Conservation (phyloP, 2,888 invertebrate species). For the Corythucha ciliata region DNA sequence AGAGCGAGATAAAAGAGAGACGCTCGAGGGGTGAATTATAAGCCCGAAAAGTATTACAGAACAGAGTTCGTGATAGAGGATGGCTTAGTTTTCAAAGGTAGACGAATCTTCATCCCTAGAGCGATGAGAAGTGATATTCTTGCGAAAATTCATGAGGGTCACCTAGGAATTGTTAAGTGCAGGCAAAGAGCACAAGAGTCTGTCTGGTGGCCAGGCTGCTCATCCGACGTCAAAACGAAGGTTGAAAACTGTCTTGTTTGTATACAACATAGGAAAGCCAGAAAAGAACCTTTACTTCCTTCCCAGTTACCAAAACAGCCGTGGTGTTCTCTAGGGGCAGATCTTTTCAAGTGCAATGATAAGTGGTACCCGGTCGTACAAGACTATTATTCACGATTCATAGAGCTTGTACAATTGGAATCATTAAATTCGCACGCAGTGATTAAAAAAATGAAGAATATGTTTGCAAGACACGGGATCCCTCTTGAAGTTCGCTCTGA, state of each 20-base stretch:
- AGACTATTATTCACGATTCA: neutral
- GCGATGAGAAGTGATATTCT: neutral
- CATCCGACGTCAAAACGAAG: neutral
- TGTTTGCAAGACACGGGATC: neutral
- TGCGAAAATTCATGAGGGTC: neutral
- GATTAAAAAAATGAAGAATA: constrained; percentile 1
- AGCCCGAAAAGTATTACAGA: no score
- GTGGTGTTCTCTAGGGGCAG: neutral
- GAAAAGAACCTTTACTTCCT: no score
- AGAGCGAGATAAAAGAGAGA: no score
- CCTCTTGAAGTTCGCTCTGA: neutral
- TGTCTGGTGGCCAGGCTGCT: constrained; percentile 4
- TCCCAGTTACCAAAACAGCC: neutral
- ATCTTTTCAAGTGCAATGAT: neutral
- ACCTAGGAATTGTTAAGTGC: neutral
- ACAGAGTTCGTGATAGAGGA: constrained; percentile 1
- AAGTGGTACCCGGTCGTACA: neutral
- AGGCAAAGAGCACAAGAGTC: neutral
- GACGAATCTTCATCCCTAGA: neutral
- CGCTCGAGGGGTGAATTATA: no score
- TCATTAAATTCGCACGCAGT: neutral
- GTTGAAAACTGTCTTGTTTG: constrained; percentile 3
- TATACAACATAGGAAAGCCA: neutral
- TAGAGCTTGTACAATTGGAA: neutral
- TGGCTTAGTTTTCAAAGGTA: neutral